Conservation (phyloP, 2,888 invertebrate species). For the Catocala fraxini region DNA sequence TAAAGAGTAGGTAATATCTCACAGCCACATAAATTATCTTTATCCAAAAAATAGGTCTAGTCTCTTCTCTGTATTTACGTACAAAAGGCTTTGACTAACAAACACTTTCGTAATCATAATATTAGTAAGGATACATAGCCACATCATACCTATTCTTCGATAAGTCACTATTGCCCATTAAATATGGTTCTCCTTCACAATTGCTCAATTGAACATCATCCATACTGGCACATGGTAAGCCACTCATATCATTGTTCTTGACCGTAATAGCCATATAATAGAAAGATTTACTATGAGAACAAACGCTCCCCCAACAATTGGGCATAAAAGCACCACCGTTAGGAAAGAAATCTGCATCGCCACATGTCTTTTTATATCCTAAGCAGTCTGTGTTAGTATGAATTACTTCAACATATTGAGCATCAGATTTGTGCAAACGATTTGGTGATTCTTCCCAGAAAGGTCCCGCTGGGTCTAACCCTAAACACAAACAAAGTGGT, state of each 20-base stretch:
- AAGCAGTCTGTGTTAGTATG: conserved; percentile 23
- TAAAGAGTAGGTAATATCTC: no score
- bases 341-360: conserved; percentile 27
- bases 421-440: conserved; percentile 13
- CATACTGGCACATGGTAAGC: neutral
- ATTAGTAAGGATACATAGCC: no score
- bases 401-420: conserved; percentile 28
- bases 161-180: conserved; percentile 22
- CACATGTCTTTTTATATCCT: conserved; percentile 13
- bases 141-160: conserved; percentile 16
- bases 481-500: neutral
- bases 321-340: conserved; percentile 25
- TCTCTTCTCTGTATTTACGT: no score
- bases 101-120: no score
- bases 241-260: conserved; percentile 6
- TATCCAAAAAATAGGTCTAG: no score
- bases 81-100: no score
- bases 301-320: neutral
- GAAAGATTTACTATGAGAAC: conserved; percentile 11
- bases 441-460: conserved; percentile 8
- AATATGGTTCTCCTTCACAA: conserved; percentile 8
- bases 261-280: conserved; percentile 14
- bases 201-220: neutral
- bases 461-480: conserved; percentile 30
- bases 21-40: no score